Evolutionary conservation across 2,797 vertebrate genomes (phyloP).

Genomic region (Gobio occitaniae): DNA sequence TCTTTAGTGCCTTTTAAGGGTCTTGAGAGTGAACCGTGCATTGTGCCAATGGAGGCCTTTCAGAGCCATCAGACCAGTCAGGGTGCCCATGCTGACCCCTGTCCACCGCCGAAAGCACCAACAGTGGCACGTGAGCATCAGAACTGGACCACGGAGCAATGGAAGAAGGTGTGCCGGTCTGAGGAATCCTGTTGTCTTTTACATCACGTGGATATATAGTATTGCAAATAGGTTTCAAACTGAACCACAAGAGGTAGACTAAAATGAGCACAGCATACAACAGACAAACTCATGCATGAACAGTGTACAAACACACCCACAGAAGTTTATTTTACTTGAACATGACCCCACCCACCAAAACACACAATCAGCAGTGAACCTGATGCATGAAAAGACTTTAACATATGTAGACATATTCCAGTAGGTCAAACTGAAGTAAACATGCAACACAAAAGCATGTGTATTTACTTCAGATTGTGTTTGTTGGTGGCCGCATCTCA

Average conservation of each 20-base stretch:
- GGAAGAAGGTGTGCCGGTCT: no score
- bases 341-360: slow-evolving; percentile 7
- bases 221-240: neutral
- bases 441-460: neutral
- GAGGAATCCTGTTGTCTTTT: no score
- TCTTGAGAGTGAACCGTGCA: no score
- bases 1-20: no score
- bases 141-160: no score
- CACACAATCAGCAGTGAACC: neutral
- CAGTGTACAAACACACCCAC: slow-evolving; percentile 1
- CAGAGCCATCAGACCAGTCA: no score
- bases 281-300: neutral
- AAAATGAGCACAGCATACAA: neutral
- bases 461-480: neutral
- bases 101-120: no score
- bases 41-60: no score
- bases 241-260: neutral
- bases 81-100: no score
- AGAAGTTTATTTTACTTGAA: slow-evolving; percentile 14
- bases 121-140: no score
- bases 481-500: neutral
- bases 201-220: no score
- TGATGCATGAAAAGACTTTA: neutral
- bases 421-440: neutral
- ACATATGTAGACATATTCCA: neutral